Evolutionary conservation across 2,113 vertebrate species (phyloP).

Genomic region (Chionomys nivalis): DNA sequence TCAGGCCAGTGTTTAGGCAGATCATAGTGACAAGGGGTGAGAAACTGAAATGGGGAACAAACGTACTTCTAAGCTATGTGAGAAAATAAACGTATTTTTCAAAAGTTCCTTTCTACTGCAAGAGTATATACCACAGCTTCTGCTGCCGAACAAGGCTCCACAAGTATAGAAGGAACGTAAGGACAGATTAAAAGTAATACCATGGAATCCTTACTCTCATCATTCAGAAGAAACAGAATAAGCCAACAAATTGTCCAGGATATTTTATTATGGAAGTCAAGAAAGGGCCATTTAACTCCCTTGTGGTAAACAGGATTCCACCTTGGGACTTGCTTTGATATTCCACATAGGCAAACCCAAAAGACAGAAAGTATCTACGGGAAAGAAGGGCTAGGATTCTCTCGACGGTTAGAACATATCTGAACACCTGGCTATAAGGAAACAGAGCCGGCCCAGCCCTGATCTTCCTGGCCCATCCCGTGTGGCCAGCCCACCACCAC

Average conservation of each 20-base stretch:
- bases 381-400: conserved; percentile 49
- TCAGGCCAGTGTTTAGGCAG: not conserved
- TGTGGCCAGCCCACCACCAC: not conserved
- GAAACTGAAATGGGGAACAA: conserved; percentile 32
- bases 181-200: conserved; percentile 22
- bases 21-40: not conserved
- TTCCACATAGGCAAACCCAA: conserved; percentile 48
- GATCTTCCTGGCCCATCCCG: conserved; percentile 35
- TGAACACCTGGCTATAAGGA: conserved; percentile 48
- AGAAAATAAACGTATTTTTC: conserved; percentile 45
- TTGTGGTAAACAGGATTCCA: conserved; percentile 43
- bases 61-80: conserved; percentile 23
- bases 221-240: conserved; percentile 53
- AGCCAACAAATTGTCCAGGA: conserved; percentile 65
- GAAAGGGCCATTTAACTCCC: conserved; percentile 56
- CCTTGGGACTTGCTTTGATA: conserved; percentile 53
- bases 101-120: conserved; percentile 43
- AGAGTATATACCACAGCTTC: not conserved
- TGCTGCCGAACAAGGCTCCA: not conserved
- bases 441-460: conserved; percentile 28
- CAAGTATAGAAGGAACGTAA: not conserved
- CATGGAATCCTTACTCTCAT: conserved; percentile 39
- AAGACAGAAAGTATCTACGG: conserved; percentile 51
- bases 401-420: conserved; percentile 42
- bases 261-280: conserved; percentile 38